These are phyloP conservation scores for Mya arenaria DNA, from an alignment of 1,140 invertebrate species.

Conservation along the genomic window DNA sequence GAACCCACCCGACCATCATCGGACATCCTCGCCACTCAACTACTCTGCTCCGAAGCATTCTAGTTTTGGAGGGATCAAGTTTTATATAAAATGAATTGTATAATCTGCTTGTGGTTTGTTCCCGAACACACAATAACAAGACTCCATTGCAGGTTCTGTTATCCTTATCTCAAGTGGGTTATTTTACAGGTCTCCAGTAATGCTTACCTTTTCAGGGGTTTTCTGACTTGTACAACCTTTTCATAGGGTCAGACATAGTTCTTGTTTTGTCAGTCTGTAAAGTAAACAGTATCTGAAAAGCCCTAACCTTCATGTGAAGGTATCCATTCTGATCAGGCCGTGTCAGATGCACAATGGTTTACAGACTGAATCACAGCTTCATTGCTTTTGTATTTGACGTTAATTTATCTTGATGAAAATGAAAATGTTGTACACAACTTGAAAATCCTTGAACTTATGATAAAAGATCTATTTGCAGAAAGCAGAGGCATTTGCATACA, in stretches of 20 bases:
- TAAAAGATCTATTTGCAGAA: conserved; percentile 45
- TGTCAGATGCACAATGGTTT: too few species aligned
- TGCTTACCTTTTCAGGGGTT: conserved; percentile 43
- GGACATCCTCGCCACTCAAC: conserved; percentile 3
- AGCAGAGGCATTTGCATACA: conserved; percentile 52
- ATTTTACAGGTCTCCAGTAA: conserved; percentile 46
- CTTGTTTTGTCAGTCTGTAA: background rate
- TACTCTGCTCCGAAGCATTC: background rate
- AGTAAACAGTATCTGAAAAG: too few species aligned
- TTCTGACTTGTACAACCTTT: conserved; percentile 34
- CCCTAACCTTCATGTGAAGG: too few species aligned
- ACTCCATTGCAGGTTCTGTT: conserved; percentile 37
- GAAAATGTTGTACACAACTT: conserved; percentile 45
- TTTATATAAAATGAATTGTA: too few species aligned
- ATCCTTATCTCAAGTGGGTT: conserved; percentile 55
- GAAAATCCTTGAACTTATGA: conserved; percentile 36
- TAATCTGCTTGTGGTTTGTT: conserved; percentile 16
- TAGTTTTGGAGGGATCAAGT: too few species aligned
- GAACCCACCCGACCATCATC: background rate
- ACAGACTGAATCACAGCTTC: too few species aligned
- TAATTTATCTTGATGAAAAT: background rate
- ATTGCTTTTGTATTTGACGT: background rate
- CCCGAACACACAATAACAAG: conserved; percentile 26
- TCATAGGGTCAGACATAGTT: conserved; percentile 29
- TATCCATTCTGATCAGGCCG: too few species aligned